Conservation (phyloP, 2,113 vertebrate species). For the Tapirus terrestris region DNA sequence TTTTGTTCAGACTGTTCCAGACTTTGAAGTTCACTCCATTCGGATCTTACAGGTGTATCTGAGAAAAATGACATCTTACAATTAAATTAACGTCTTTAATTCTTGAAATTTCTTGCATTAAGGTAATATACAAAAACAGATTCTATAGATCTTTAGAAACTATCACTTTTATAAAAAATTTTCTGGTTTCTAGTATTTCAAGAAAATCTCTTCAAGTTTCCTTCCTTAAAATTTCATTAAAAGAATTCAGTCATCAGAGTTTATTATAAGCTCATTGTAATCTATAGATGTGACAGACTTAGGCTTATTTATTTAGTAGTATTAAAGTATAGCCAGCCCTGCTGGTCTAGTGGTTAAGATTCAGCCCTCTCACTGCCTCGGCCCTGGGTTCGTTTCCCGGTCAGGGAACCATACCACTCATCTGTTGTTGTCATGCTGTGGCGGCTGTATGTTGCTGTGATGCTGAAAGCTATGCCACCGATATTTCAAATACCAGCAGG, state of each 20-base stretch:
- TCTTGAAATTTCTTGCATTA: conserved; percentile 24
- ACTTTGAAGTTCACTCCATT: conserved; percentile 84
- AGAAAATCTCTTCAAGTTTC: conserved; percentile 26
- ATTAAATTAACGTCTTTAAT: conserved; percentile 66
- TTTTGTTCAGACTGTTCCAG: conserved; percentile 78
- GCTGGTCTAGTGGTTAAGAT: too few species aligned
- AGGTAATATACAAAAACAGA: not conserved
- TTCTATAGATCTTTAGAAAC: conserved; percentile 7
- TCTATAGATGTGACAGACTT: not conserved
- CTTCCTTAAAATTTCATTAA: not conserved
- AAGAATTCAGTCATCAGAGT: not conserved
- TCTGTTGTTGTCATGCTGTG: too few species aligned
- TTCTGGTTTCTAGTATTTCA: not conserved
- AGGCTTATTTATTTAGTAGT: not conserved
- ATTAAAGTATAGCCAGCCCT: too few species aligned
- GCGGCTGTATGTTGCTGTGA: too few species aligned
- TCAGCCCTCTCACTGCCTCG: too few species aligned
- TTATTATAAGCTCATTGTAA: not conserved
- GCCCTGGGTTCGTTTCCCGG: too few species aligned
- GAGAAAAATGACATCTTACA: conserved; percentile 71
- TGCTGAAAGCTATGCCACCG: too few species aligned
- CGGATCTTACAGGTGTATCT: conserved; percentile 86
- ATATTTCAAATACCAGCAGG: too few species aligned
- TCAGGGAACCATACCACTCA: too few species aligned
- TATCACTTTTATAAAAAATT: not conserved